Evolutionary conservation across 2,113 vertebrate species (phyloP), one percentile per base, ranked within the genome.

Genomic region (Sapayoa aenigma): DNA sequence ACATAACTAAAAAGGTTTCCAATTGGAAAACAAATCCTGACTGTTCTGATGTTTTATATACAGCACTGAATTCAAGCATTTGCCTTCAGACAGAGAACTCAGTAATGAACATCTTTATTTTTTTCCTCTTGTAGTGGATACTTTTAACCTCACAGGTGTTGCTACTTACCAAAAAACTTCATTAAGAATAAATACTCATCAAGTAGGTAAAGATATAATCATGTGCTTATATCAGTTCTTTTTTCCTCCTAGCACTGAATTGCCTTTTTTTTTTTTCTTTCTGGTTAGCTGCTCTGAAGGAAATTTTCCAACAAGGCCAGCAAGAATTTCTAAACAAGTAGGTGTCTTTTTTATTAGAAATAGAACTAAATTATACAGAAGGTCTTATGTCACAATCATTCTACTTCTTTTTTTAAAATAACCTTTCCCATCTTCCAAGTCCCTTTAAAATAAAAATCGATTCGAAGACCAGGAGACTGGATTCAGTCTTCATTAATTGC

Each of bases 401-500:
- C 35, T 30, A 52, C 9, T 69, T 67, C 6, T 53, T 67, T 75
- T 50, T 75, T 71, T 16, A 6, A 58, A 89, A 79, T 19, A 33
- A 87, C 39, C 39, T 78, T 39, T 59, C 31, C n/a, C 25, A 74
- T 74, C 68, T 88, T 93, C 37, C 47, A 92, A 87, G 25, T 11
- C 41, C 53, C 33, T 84, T 66, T 30, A 3, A 49, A 53, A 74
- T 74, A 75, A 35, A 78, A 47, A 56, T 27, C 49, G 77, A 42
- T 81, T 20, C 14, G 33, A 82, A 91, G 28, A 25, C 84, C 33
- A 42, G 22, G 23, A 52, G 47, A 74, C 78, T 88, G 78, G 47
- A 92, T 87, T 93, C 60, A 58, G 62, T 82, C 67, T 83, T 84
- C 67, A 90, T 72, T 84, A 92, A 82, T 50, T 92, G 62, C 33